A percentile compares a stretch with the other conserved stretches of the same genome.
phyloP scores from a whole-genome alignment of 2,797 vertebrate genomes.

The Rhynchotus rufescens region DNA sequence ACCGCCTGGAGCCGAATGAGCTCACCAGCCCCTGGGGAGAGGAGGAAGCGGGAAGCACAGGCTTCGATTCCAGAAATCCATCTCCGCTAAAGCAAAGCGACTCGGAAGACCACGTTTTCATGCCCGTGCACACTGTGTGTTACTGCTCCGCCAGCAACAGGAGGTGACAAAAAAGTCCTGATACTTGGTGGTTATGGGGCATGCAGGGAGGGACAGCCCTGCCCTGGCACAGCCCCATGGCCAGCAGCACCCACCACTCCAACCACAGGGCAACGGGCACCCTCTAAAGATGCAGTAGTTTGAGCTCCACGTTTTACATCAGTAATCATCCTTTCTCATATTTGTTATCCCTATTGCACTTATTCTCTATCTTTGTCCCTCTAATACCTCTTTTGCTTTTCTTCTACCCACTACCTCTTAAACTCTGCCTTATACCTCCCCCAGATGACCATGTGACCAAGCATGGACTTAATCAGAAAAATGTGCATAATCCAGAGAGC shows the following conservation, averaged over 20 bases:
- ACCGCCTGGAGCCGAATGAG: not conserved
- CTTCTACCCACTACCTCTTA: not conserved
- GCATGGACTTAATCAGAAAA: not conserved
- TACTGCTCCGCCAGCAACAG: constrained; percentile 26
- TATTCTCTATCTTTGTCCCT: not conserved
- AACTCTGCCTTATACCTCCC: not conserved
- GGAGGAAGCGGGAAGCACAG: not conserved
- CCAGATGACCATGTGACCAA: not conserved
- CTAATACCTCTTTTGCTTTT: not conserved
- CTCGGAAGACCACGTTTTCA: not conserved
- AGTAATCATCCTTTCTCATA: not conserved
- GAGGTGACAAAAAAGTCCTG: constrained; percentile 28
- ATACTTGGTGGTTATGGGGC: not conserved
- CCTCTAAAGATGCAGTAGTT: not conserved
- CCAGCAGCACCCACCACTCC: not conserved
- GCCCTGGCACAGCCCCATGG: not conserved
- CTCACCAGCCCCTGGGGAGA: not conserved
- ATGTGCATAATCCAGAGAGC: not conserved
- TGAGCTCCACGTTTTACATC: not conserved
- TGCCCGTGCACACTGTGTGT: not conserved
- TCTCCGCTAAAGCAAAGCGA: constrained; percentile 6
- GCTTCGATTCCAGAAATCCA: not conserved
- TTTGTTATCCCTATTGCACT: not conserved
- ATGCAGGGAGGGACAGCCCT: not conserved
- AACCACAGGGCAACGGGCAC: not conserved